Base-by-base conservation (phyloP, 2,888 invertebrate species). In the Epirrita christyi region DNA sequence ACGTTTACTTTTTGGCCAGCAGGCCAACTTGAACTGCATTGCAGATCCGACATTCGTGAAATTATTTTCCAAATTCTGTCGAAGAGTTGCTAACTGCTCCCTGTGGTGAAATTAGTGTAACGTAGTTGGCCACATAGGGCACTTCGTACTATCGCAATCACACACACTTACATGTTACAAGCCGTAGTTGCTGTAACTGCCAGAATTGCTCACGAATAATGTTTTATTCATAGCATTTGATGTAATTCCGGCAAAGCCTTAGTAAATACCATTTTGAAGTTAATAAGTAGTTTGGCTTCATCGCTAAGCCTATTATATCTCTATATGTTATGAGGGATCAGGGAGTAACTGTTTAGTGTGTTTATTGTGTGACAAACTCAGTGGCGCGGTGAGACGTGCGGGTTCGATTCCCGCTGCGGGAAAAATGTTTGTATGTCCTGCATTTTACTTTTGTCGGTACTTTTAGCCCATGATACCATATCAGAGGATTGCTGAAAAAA, bases 241-340 rank as follows among this genome's bases (percentile, higher is more conserved):
- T 14, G n/a, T 47, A 41, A 42, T 54, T 42, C 41, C 21, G 11
- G 15, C 9, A 13, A 34, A 40, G 41, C 47, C 14, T 38, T 15
- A 21, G 14, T 47, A 47, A 47, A 38, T 28, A 15, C 32, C 37
- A 45, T 53, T 53, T 45, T 13, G 51, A 44, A 28, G 43, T 29
- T 44, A 44, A 38, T 52, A 44, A 45, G 38, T 34, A 45, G 29
- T 43, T 29, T 43, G 29, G 13, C 29, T 29, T 43, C 29, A 13
- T 28, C 29, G 46, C 34, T 53, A 46, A 46, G 46, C 53, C 14
- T 45, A 37, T 38, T 45, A 45, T 45, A 52, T 45, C 37, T 45
- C 38, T 45, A 45, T 52, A 32, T 2, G 45, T 38, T 40, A 38
- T 37, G 37, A n/a, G 47, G 37, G 21, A 21, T 46, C 11, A 14